These are phyloP conservation scores for Portevinia maculata DNA, from an alignment of 2,888 invertebrate species.

Conservation along the genomic window DNA sequence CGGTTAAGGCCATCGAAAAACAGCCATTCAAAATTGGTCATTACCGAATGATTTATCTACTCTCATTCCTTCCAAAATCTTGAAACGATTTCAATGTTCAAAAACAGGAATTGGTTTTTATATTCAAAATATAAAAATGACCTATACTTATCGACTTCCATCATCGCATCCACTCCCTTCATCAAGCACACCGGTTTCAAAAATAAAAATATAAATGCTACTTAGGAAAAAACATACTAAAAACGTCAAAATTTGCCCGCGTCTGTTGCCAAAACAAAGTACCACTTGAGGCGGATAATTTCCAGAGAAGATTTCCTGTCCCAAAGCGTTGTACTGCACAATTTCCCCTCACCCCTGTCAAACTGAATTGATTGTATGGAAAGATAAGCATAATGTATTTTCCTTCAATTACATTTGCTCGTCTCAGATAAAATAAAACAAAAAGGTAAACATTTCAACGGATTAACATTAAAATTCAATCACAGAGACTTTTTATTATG, in stretches of 20 bases:
- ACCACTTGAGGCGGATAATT: neutral
- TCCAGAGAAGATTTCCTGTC: neutral
- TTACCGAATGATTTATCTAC: no score
- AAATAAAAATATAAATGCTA: conserved; percentile 10
- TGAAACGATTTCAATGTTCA: no score
- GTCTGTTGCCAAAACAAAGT: conserved; percentile 13
- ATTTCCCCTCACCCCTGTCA: conserved; percentile 7
- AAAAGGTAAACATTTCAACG: neutral
- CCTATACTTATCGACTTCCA: neutral
- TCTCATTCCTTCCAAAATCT: no score
- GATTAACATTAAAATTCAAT: conserved; percentile 19
- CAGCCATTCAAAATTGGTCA: no score
- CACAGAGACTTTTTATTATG: neutral
- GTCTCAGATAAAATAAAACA: conserved; percentile 11
- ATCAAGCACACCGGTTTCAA: conserved; percentile 3
- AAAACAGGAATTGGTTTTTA: no score
- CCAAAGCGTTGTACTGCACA: neutral
- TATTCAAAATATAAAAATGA: no score
- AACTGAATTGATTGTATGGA: neutral
- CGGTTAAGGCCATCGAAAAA: no score
- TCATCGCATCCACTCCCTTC: neutral
- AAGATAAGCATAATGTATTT: neutral
- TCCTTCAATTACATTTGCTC: conserved; percentile 1
- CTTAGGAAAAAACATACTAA: conserved; percentile 3
- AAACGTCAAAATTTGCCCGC: conserved; percentile 20